phyloP scores from a whole-genome alignment of 2,113 vertebrate species.

The Carassius auratus region DNA sequence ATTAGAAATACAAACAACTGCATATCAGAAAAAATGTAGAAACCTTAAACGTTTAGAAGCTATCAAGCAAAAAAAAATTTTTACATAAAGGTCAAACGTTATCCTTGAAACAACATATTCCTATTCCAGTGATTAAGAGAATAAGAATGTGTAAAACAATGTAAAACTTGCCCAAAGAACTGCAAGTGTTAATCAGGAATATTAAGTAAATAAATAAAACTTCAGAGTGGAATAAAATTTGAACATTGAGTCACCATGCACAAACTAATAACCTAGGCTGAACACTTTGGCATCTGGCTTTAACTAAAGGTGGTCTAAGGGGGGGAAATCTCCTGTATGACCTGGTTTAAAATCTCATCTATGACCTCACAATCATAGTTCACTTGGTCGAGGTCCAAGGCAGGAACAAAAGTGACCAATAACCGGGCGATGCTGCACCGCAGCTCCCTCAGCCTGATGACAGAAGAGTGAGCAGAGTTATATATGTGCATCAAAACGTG shows the following conservation, averaged over 20 bases:
- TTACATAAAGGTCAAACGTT: neutral
- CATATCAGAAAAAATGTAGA: neutral
- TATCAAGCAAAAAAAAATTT: neutral
- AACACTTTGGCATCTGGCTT: neutral
- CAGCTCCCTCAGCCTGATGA: constrained; percentile 83
- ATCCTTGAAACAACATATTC: neutral
- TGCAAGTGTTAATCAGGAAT: neutral
- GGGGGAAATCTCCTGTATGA: constrained; percentile 66
- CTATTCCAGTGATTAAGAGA: neutral
- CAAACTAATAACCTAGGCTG: neutral
- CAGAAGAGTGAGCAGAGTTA: constrained; percentile 52
- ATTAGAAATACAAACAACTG: neutral
- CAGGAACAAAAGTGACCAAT: constrained; percentile 82
- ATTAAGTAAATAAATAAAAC: neutral
- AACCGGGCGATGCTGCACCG: constrained; percentile 86
- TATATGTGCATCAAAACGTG: neutral
- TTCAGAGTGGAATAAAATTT: neutral
- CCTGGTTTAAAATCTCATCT: constrained; percentile 89
- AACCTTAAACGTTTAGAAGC: neutral
- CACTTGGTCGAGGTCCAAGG: constrained; percentile 86
- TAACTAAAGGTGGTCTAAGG: neutral
- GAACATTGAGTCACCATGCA: neutral
- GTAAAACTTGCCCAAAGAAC: neutral
- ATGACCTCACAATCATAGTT: constrained; percentile 89
- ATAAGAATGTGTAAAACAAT: neutral